Conservation (phyloP, 2,797 vertebrate genomes). For the Pipistrellus nathusii region DNA sequence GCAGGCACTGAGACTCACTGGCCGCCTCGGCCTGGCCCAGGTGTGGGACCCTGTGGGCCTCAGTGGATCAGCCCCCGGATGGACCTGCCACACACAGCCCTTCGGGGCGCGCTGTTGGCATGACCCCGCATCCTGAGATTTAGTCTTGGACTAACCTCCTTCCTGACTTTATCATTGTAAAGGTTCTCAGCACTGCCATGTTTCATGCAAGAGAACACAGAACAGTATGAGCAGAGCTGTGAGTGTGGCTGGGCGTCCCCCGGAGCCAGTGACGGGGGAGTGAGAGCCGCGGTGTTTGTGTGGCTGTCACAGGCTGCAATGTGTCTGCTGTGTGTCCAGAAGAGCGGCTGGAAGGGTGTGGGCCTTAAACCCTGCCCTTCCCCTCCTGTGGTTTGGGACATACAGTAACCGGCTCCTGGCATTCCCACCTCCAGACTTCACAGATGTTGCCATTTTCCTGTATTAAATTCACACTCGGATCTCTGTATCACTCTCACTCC, state of each 20-base stretch:
- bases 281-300: neutral
- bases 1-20: neutral
- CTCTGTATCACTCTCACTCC: neutral
- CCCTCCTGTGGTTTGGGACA: neutral
- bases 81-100: neutral
- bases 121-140: neutral
- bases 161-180: slow-evolving; percentile 12
- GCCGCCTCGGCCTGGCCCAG: neutral
- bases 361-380: neutral
- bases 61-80: neutral
- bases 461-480: neutral
- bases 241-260: neutral
- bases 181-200: neutral
- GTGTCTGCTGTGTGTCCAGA: neutral
- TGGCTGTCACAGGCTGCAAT: neutral
- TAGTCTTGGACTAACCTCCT: neutral
- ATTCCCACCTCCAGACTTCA: neutral
- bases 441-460: neutral
- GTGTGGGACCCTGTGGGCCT: neutral
- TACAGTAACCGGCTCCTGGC: neutral
- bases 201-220: neutral
- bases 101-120: neutral
- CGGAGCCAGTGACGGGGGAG: neutral
- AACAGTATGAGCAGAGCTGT: neutral
- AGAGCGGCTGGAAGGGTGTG: neutral